These are phyloP conservation scores for Ophiothrix spiculata DNA, from an alignment of 35 echinoderm and acorn worm genomes.

Conservation along the genomic window DNA sequence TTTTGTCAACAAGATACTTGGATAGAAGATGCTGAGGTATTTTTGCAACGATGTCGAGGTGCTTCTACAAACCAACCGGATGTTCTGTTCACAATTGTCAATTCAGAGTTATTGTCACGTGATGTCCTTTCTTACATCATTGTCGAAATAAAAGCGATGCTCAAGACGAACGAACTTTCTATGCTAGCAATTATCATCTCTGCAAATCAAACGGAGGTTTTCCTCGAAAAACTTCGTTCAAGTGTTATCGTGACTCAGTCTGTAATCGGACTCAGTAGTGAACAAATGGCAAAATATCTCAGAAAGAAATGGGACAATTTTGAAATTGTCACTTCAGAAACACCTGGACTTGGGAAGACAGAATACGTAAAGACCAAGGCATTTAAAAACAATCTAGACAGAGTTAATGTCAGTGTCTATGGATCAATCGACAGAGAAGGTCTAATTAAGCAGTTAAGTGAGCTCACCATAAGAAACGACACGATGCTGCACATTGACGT, in stretches of 20 bases:
- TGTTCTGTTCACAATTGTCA: slow-evolving; percentile 10
- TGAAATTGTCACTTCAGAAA: slow-evolving; percentile 28
- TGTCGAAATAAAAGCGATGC: slow-evolving; percentile 14
- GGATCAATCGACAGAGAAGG: slow-evolving; percentile 1
- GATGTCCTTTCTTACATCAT: slow-evolving; percentile 18
- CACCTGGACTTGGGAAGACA: slow-evolving; percentile 32
- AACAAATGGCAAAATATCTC: neutral
- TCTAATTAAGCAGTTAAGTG: slow-evolving; percentile 4
- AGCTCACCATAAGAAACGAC: too few relatives aligned
- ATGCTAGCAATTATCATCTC: slow-evolving; percentile 21
- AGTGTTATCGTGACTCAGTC: neutral
- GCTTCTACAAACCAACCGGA: neutral
- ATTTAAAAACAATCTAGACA: neutral
- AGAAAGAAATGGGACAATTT: slow-evolving; percentile 6
- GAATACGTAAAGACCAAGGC: slow-evolving; percentile 17
- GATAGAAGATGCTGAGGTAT: slow-evolving; percentile 3
- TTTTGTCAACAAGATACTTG: slow-evolving; percentile 25
- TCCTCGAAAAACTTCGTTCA: slow-evolving; percentile 6
- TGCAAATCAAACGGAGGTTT: neutral
- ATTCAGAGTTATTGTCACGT: slow-evolving; percentile 5
- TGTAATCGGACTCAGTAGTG: neutral
- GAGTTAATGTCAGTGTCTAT: neutral
- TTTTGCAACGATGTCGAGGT: slow-evolving; percentile 23
- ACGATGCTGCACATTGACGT: slow-evolving; percentile 26
- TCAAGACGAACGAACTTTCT: neutral